These are phyloP conservation scores for Drosophila lowei DNA, from an alignment of 1,140 invertebrate genomes.

Conservation along the genomic window DNA sequence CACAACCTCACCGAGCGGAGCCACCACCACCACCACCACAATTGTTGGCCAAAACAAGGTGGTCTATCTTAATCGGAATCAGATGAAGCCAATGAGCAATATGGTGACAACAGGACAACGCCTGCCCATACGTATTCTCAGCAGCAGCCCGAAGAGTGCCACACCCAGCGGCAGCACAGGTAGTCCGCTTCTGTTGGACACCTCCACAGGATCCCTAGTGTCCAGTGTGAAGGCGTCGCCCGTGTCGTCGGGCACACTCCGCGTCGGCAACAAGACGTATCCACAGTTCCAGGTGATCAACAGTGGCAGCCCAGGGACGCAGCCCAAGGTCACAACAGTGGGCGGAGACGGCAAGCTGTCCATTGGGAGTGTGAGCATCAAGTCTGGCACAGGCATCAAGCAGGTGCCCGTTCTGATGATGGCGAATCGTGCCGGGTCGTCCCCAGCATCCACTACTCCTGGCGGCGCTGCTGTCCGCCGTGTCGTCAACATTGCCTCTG, in stretches of 20 bases:
- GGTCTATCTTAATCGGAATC: conserved; percentile 74
- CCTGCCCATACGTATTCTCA: conserved; percentile 67
- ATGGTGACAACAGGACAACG: conserved; percentile 9
- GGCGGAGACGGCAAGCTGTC: conserved; percentile 42
- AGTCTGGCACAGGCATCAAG: conserved; percentile 57
- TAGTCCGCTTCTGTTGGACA: conserved; percentile 46
- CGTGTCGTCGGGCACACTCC: conserved; percentile 24
- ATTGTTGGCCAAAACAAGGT: conserved; percentile 53
- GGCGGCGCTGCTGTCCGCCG: conserved; percentile 54
- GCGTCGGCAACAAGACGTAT: conserved; percentile 48
- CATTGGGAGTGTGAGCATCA: conserved; percentile 52
- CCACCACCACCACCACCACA: conserved; percentile 18
- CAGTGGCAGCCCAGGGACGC: conserved; percentile 6
- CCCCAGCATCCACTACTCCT: conserved; percentile 21
- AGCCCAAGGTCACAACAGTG: conserved; percentile 3
- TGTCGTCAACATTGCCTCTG: conserved; percentile 50
- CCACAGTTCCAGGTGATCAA: conserved; percentile 65
- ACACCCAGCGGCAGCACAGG: conserved; percentile 14
- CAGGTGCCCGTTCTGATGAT: conserved; percentile 60
- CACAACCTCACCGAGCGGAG: conserved; percentile 10
- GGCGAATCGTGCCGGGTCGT: conserved; percentile 35
- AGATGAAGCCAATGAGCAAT: conserved; percentile 64
- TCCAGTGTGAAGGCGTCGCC: conserved; percentile 38
- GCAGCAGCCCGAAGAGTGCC: conserved; percentile 45
- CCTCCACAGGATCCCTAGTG: conserved; percentile 32